Conservation (phyloP, 2,888 invertebrate species). For the Lasiommata megera region DNA sequence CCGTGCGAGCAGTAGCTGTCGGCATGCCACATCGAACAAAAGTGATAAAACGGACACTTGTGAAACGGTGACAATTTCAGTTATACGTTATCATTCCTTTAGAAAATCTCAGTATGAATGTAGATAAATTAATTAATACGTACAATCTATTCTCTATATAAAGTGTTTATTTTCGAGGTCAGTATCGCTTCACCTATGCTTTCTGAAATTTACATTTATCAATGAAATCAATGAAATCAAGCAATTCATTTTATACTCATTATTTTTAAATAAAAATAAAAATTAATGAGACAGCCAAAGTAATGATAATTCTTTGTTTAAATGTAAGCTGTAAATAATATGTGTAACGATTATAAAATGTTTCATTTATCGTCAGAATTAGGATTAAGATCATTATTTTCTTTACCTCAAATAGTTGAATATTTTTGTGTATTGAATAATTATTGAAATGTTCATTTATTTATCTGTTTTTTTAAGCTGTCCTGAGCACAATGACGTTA, state of each 20-base stretch:
- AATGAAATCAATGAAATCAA: conserved; percentile 24
- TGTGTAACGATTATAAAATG: conserved; percentile 39
- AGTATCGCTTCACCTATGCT: conserved; percentile 52
- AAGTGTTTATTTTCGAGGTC: conserved; percentile 43
- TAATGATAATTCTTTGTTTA: conserved; percentile 53
- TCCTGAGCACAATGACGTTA: conserved; percentile 55
- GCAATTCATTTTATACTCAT: conserved; percentile 64
- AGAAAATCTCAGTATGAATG: conserved; percentile 53
- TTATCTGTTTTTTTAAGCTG: conserved; percentile 26
- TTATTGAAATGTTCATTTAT: conserved; percentile 28
- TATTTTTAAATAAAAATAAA: conserved; percentile 42
- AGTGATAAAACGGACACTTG: conserved; percentile 68
- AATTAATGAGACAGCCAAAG: conserved; percentile 69
- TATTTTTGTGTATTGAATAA: conserved; percentile 37
- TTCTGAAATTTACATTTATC: conserved; percentile 40
- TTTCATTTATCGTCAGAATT: conserved; percentile 65
- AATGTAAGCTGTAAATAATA: conserved; percentile 56
- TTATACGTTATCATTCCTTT: conserved; percentile 54
- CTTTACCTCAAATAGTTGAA: conserved; percentile 58
- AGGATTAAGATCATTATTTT: conserved; percentile 56
- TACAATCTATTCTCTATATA: conserved; percentile 49
- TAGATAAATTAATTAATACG: conserved; percentile 61
- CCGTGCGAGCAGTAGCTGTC: conserved; percentile 70
- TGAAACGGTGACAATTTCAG: conserved; percentile 55
- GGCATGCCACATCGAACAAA: conserved; percentile 71